Evolutionary conservation across 2,888 invertebrate species (phyloP), one percentile per base, ranked within the genome.

Genomic region (Adela reaumurella): DNA sequence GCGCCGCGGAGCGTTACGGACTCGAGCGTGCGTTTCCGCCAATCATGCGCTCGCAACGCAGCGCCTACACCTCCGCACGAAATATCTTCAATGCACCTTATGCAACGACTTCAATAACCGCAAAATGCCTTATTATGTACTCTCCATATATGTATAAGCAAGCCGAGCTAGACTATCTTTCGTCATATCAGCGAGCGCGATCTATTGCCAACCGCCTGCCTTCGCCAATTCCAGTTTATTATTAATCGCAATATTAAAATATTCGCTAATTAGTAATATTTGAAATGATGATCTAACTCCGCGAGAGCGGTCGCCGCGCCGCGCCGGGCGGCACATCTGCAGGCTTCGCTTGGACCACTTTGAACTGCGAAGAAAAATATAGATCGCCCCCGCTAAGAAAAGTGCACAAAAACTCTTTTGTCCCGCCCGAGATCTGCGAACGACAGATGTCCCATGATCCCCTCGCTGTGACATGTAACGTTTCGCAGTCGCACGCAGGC

Each of bases 131-230:
- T 73, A 74, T 74, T 74, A 74, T 72, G 68, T 72, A 70, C 74
- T 76, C 73, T 76, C 76, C 76, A 73, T 77, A 73, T 74, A 76
- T 66, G 74, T 66, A n/a, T n/a, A n/a, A n/a, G n/a, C n/a, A n/a
- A n/a, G n/a, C n/a, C n/a, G n/a, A n/a, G n/a, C 68, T 63, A 64
- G 61, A 67, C 73, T 74, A 74, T 74, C 72, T 71, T 35, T 35
- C 35, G 35, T 35, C 35, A 35, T 35, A 35, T 35, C 35, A 14
- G 4, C n/a, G 24, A 24, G 35, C 14, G 11, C 35, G 35, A 35
- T 35, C 35, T 35, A 35, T 35, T 35, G 35, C 35, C 35, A 14
- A 4, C n/a, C n/a, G 35, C 6, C 11, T 10, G 24, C 24, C n/a
- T 24, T 24, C 24, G 5, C 5, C 24, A 5, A 10, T 10, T 24